A percentile compares a stretch with the other conserved stretches of the same genome.
Conservation (phyloP, 2,888 invertebrate species). For the Parapristionchus giblindavisi region DNA sequence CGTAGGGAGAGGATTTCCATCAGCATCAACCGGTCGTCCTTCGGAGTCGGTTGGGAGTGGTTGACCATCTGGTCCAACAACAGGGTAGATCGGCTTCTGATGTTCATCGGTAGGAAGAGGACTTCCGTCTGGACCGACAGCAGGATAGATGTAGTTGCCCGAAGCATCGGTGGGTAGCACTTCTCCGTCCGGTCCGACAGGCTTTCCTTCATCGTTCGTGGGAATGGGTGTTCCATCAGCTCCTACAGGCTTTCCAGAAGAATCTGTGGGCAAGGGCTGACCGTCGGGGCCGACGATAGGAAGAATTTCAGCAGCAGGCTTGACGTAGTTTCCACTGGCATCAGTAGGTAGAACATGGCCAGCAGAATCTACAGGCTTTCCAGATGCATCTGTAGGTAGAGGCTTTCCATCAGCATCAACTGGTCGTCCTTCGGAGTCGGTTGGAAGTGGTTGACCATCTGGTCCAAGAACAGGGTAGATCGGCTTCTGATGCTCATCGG, state of each 20-base stretch:
- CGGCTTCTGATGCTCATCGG: too few relatives aligned
- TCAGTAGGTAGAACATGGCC: conserved; percentile 45
- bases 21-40: conserved; percentile 44
- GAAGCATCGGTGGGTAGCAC: conserved; percentile 48
- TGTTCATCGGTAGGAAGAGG: conserved; percentile 43
- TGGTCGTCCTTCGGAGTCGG: conserved; percentile 41
- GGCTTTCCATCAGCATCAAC: conserved; percentile 52
- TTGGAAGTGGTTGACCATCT: conserved; percentile 43
- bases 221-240: conserved; percentile 32
- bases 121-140: conserved; percentile 37
- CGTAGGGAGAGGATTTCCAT: conserved; percentile 37
- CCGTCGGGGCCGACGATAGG: conserved; percentile 54
- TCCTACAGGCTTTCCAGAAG: conserved; percentile 41
- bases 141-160: conserved; percentile 43
- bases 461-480: conserved; percentile 40
- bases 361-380: conserved; percentile 45
- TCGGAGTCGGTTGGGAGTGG: conserved; percentile 50
- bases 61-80: conserved; percentile 48
- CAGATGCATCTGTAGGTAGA: conserved; percentile 52
- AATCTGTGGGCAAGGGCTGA: conserved; percentile 48
- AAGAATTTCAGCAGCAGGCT: too few relatives aligned
- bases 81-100: conserved; percentile 37
- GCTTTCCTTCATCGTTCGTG: conserved; percentile 44
- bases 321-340: conserved; percentile 1
- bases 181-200: conserved; percentile 45